Percentiles rank a stretch among this genome's conserved stretches.
Conservation (phyloP, 1,140 invertebrate genomes). For the Polypedilum vanderplanki region DNA sequence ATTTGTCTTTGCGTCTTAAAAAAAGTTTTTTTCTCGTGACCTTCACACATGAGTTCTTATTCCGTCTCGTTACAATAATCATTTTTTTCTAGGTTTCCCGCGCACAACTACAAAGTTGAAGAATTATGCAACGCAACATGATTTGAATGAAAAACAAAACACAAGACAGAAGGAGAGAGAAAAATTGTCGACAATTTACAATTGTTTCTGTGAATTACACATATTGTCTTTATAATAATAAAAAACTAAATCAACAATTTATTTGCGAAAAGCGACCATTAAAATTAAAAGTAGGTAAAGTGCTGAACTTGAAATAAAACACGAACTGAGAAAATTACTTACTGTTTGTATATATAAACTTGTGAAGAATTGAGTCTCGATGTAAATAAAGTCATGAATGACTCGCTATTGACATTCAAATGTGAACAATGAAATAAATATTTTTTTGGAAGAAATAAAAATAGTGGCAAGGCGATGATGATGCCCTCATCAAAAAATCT, state of each 20-base stretch:
- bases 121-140: slow-evolving; percentile 7
- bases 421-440: no score
- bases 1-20: neutral
- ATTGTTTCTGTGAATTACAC: slow-evolving; percentile 18
- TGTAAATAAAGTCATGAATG: no score
- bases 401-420: no score
- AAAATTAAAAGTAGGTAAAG: neutral
- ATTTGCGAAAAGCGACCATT: neutral
- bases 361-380: no score
- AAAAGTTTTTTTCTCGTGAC: neutral
- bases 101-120: neutral
- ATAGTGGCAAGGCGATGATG: neutral
- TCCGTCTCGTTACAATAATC: slow-evolving; percentile 27
- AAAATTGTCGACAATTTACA: neutral
- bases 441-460: no score
- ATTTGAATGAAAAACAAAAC: neutral
- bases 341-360: no score
- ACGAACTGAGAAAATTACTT: no score
- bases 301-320: slow-evolving; percentile 3
- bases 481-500: slow-evolving; percentile 1
- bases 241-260: neutral
- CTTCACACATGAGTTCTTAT: slow-evolving; percentile 26
- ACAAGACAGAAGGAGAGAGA: no score
- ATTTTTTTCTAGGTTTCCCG: slow-evolving; percentile 17
- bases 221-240: neutral